Evolutionary conservation across 2,113 vertebrate genomes (phyloP).

Genomic region (Chunga burmeisteri): DNA sequence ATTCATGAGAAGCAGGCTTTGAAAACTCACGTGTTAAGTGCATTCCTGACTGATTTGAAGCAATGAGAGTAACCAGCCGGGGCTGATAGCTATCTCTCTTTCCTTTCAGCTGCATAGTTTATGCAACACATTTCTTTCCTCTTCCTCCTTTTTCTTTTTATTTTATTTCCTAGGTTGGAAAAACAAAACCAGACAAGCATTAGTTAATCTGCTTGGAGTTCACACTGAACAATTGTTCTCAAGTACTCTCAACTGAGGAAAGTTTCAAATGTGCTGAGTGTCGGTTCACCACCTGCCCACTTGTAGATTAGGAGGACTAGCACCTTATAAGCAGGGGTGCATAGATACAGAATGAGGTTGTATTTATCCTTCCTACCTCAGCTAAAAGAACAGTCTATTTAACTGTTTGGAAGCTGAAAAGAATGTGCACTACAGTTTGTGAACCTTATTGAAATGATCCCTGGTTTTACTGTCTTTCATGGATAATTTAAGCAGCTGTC

Average conservation of each 20-base stretch:
- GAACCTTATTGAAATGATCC: neutral
- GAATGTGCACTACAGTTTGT: neutral
- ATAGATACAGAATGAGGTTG: neutral
- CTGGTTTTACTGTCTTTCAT: neutral
- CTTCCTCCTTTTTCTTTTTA: rapidly evolving
- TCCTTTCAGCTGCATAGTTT: neutral
- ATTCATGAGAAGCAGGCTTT: neutral
- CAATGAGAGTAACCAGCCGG: neutral
- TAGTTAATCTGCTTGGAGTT: neutral
- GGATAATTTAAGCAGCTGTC: neutral
- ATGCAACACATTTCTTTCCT: neutral
- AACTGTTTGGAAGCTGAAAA: neutral
- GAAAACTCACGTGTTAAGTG: neutral
- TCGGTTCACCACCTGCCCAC: neutral
- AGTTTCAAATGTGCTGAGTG: neutral
- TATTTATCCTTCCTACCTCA: neutral
- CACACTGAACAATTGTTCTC: neutral
- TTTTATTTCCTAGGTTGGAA: neutral
- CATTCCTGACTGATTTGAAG: neutral
- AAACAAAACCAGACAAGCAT: neutral
- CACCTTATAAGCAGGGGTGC: neutral
- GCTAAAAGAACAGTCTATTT: neutral
- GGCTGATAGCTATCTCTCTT: neutral
- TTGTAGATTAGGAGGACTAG: neutral
- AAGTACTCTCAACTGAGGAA: neutral